phyloP scores from a whole-genome alignment of 2,888 invertebrate species.

The Temnothorax ravouxi region DNA sequence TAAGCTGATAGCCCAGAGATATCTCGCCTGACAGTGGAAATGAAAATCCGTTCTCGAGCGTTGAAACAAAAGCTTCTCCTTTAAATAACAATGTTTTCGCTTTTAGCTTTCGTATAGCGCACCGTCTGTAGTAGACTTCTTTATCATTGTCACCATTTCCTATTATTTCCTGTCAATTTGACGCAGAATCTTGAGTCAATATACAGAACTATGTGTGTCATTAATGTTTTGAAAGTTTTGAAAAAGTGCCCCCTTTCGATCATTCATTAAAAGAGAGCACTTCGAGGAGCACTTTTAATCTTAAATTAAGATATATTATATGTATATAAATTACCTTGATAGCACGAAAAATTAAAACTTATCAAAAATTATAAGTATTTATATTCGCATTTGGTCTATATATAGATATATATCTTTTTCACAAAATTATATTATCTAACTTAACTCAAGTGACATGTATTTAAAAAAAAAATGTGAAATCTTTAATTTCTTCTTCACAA shows the following conservation, averaged over 20 bases:
- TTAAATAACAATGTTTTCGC: neutral
- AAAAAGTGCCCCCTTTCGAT: neutral
- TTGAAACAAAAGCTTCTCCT: slow-evolving; percentile 1
- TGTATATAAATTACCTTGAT: neutral
- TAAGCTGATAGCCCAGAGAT: slow-evolving; percentile 1
- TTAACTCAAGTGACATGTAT: too few relatives aligned
- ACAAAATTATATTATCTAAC: too few relatives aligned
- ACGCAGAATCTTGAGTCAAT: neutral
- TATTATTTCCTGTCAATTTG: neutral
- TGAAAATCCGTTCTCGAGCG: slow-evolving; percentile 9
- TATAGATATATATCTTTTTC: too few relatives aligned
- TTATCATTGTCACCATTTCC: slow-evolving; percentile 1
- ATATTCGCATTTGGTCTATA: neutral
- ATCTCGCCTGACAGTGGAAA: neutral
- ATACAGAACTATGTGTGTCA: too few relatives aligned
- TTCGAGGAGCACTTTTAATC: neutral
- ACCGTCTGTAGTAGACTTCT: neutral
- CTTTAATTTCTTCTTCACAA: too few relatives aligned
- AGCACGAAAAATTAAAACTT: neutral
- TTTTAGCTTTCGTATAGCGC: neutral
- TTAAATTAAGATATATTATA: neutral
- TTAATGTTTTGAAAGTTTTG: neutral
- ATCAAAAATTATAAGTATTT: neutral
- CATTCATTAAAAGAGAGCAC: neutral
- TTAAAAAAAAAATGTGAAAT: too few relatives aligned